Evolutionary conservation across 2,113 vertebrate species (phyloP).

Genomic region (Lophochroa leadbeateri): DNA sequence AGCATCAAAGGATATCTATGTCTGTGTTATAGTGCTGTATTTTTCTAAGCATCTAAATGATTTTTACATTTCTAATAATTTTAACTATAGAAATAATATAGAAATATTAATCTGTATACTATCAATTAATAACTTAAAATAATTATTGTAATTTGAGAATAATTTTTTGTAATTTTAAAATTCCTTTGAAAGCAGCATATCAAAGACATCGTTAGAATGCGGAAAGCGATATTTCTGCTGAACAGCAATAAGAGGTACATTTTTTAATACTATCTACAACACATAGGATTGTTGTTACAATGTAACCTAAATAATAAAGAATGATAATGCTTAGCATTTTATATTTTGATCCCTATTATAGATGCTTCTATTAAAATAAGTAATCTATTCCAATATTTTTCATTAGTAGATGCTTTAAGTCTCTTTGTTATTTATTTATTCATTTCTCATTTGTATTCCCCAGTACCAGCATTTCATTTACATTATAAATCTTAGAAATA

Average conservation of each 20-base stretch:
- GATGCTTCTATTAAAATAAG: constrained; percentile 6
- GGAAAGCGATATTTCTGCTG: background rate
- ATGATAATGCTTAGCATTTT: background rate
- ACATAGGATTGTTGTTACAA: background rate
- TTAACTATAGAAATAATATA: too few relatives aligned
- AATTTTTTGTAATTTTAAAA: background rate
- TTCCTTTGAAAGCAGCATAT: background rate
- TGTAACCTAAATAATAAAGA: constrained; percentile 16
- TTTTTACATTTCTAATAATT: background rate
- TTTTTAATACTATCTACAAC: background rate
- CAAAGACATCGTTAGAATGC: background rate
- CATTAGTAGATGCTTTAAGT: background rate
- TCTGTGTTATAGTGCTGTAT: background rate
- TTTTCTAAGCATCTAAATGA: background rate
- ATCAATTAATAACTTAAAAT: background rate
- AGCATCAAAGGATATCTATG: background rate
- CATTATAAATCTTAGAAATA: constrained; percentile 15
- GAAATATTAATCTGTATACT: too few relatives aligned
- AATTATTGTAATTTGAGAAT: background rate
- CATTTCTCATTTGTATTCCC: background rate
- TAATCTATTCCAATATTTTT: background rate
- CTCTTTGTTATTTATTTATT: background rate
- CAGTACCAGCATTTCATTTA: background rate
- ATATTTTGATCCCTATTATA: background rate
- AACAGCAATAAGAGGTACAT: background rate